Base-by-base conservation (phyloP, 1,140 invertebrate genomes). In the Pissodes strobi region DNA sequence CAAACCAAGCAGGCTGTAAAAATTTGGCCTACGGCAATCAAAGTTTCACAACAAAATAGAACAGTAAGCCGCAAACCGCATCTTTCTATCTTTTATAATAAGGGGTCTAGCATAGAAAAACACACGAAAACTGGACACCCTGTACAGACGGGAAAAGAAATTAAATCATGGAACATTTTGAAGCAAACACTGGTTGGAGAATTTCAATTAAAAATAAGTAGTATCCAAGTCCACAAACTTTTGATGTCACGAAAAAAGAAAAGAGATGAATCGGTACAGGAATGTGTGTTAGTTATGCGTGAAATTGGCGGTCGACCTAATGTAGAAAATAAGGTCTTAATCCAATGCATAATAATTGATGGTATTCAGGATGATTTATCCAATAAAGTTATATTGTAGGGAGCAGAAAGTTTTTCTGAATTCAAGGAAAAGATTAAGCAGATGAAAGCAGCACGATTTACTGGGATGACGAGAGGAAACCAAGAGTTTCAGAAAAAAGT, bases 261-360 rank as follows among this genome's bases (percentile, higher is more conserved):
- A 41, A 2, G 13, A 3, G 0, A 39, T 12, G 45, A 61, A 38
- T 17, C 48, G 13, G 66, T 67, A 30, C 68, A 72, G 64, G 63
- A 67, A 21, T 74, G 72, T 55, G 23, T 58, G 2, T 68, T 73
- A 43, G 55, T 56, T 6, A 74, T 74, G 69, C 43, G 68, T 15
- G 63, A 74, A 59, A 74, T 76, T 17, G 71, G 66, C 9, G 68
- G 66, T 67, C 59, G 67, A 55, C 49, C 55, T 0, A 22, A 53
- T 18, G 60, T 75, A 1, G 71, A 76, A 30, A 13, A 22, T 1
- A 57, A 57, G 38, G 43, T 62, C 8, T 27, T 69, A 6, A 74
- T 75, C 13, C 67, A 71, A 67, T 73, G 73, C 23, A n/a, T n/a
- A n/a, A 73, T 76, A 2, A 69, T 74, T 17, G 67, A 75, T 12